Conservation (phyloP, 1,140 invertebrate genomes). For the Drosophila kikkawai region DNA sequence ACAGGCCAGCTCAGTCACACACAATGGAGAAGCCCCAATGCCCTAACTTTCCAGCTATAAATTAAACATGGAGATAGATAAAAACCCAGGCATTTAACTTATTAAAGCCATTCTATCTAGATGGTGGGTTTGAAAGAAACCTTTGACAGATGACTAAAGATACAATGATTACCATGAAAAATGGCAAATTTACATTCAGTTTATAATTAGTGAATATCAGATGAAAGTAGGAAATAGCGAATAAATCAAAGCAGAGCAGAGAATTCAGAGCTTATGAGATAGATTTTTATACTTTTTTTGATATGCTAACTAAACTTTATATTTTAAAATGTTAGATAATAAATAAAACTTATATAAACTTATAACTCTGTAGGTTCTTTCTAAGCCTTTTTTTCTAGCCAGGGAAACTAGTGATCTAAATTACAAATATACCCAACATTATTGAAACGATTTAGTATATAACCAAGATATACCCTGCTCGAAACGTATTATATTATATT, state of each 20-base stretch:
- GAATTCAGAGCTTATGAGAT: background rate
- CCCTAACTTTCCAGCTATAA: constrained; percentile 42
- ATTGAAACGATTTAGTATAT: background rate
- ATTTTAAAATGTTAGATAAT: background rate
- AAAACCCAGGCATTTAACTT: constrained; percentile 4
- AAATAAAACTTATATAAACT: background rate
- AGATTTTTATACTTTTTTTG: background rate
- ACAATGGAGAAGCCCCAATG: constrained; percentile 33
- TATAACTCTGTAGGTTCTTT: too few relatives aligned
- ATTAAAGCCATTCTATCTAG: constrained; percentile 10
- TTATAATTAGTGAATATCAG: constrained; percentile 22
- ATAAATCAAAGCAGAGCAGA: background rate
- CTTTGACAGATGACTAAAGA: constrained; percentile 11
- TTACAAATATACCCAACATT: background rate
- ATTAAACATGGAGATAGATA: constrained; percentile 13
- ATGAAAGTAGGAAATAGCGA: constrained; percentile 11
- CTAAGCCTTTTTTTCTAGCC: too few relatives aligned
- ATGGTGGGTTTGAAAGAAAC: constrained; percentile 11
- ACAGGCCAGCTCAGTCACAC: background rate
- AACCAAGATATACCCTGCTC: constrained; percentile 1
- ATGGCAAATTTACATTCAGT: constrained; percentile 16
- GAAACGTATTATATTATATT: constrained; percentile 6
- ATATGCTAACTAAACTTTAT: background rate
- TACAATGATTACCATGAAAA: constrained; percentile 26
- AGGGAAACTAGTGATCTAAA: too few relatives aligned